Percentiles rank a stretch among this genome's conserved stretches.
Evolutionary conservation across 2,113 vertebrate genomes (phyloP).

Genomic region (Lanius ludovicianus): DNA sequence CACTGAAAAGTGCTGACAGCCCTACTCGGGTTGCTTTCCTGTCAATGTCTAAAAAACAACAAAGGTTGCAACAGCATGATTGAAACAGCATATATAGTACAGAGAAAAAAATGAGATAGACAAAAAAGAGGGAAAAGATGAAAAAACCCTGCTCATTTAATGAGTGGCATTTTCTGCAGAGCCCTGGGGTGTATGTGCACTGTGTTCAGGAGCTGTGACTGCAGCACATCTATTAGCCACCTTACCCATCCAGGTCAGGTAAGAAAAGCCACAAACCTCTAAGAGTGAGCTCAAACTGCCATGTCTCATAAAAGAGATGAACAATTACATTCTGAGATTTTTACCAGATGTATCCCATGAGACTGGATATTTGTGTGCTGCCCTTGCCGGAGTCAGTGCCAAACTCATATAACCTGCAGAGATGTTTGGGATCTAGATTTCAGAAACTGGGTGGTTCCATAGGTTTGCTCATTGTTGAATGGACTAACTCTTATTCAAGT

Average conservation of each 20-base stretch:
- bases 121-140: background rate
- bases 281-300: background rate
- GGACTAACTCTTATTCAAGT: background rate
- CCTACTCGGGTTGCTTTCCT: background rate
- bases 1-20: background rate
- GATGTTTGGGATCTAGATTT: background rate
- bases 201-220: background rate
- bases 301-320: background rate
- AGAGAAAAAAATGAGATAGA: background rate
- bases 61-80: background rate
- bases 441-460: background rate
- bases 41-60: background rate
- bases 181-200: background rate
- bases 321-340: background rate
- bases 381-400: background rate
- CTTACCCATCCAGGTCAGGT: background rate
- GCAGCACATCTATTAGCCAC: background rate
- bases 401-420: rapidly evolving
- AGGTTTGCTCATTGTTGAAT: background rate
- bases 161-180: background rate
- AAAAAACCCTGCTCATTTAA: background rate
- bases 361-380: background rate
- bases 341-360: background rate
- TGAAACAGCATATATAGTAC: background rate
- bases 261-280: background rate